Evolutionary conservation across 2,113 vertebrate species (phyloP).

Genomic region (Polypterus bichir): DNA sequence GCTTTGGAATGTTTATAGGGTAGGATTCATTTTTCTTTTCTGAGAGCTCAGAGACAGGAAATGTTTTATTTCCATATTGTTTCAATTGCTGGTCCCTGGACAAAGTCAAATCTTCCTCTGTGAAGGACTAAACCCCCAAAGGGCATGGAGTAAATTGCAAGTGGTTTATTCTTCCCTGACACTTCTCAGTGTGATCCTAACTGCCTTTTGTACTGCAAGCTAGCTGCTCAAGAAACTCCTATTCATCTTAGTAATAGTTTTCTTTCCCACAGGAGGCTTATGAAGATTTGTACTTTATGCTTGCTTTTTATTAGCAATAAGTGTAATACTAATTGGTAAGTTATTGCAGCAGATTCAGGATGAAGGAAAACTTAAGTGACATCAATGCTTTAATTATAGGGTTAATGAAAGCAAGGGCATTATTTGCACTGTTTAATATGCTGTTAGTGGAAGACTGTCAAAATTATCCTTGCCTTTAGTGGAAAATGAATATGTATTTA

Average conservation of each 20-base stretch:
- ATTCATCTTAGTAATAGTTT: constrained; percentile 58
- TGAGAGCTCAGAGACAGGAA: no score
- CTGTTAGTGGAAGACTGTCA: no score
- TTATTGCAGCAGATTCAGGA: constrained; percentile 24
- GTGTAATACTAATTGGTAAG: constrained; percentile 51
- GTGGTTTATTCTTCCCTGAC: constrained; percentile 46
- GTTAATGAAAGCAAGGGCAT: no score
- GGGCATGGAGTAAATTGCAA: constrained; percentile 38
- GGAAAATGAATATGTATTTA: no score
- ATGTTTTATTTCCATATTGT: constrained; percentile 28
- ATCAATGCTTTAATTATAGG: no score
- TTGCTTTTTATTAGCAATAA: constrained; percentile 51
- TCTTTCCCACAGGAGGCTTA: constrained; percentile 46
- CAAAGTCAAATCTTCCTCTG: constrained; percentile 32
- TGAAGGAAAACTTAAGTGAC: no score
- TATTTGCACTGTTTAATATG: no score
- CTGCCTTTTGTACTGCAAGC: constrained; percentile 48
- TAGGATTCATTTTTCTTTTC: no score
- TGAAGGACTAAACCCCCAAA: constrained; percentile 39
- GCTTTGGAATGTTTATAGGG: constrained; percentile 2
- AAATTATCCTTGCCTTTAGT: no score
- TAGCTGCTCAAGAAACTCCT: constrained; percentile 49
- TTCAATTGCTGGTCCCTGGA: constrained; percentile 30
- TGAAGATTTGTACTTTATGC: constrained; percentile 50
- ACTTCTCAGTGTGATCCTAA: constrained; percentile 47